Base-by-base conservation (phyloP, 2,113 vertebrate species). In the Onychorhynchus coronatus region DNA sequence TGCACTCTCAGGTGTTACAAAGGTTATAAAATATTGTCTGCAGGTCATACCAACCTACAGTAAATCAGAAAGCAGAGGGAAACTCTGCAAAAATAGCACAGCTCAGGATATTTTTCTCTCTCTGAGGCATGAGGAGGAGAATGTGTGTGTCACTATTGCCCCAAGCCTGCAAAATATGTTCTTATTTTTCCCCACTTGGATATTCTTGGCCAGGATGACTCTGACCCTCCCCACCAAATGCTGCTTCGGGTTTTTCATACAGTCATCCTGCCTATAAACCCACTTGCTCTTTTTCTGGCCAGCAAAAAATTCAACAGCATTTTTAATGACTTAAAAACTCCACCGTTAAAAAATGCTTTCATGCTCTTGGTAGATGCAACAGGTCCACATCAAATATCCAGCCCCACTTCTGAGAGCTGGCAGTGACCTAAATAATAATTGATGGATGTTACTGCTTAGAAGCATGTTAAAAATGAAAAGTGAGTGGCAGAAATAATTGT, bases 11-110 rank as follows among this genome's bases (percentile, higher is more conserved):
- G 4, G 27, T 30, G 16, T 44, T 83, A 44, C 16, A 42, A 49
- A 92, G 25, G 17, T 30, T 52, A 8, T 44, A n/a, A 77, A 73
- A 18, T 14, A 18, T 5, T 13, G 11, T n/a, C 37, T 89, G 2
- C 1, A 8, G 17, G 23, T 78, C 18, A 0, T 46, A 6, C 28
- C 70, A 55, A 14, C 10, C 14, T 49, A 1, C 23, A 9, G 9
- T 62, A 18, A 56, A 52, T 27, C 52, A 71, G 61, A 85, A 75
- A 37, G 3, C 7, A 33, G 37, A 62, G 23, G 44, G 20, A 67
- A 87, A 39, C 25, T n/a, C 28, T 47, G 17, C 46, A 61, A 49
- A 52, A 77, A 49, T 8, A 65, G 6, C 25, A 37, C 19, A 52
- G 18, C 18, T 49, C 1, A 17, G 49, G 37, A 18, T 62, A 33